Evolutionary conservation across 2,888 invertebrate genomes (phyloP).

Genomic region (Acheta domesticus): DNA sequence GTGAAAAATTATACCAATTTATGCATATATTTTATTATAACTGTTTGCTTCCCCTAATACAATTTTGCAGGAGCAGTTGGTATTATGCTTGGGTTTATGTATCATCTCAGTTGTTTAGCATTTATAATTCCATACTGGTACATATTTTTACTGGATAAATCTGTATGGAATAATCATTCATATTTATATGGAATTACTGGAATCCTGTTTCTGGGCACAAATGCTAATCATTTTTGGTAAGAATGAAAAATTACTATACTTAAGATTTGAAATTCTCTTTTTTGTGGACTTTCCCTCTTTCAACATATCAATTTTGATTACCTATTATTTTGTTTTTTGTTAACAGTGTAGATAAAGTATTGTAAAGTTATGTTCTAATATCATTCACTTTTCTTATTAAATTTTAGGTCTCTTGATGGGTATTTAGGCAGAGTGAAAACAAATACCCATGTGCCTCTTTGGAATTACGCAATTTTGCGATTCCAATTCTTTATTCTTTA

Average conservation of each 20-base stretch:
- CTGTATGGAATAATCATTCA: conserved; percentile 92
- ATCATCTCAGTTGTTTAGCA: conserved; percentile 61
- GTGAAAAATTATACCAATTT: conserved; percentile 4
- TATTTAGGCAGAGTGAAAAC: conserved; percentile 49
- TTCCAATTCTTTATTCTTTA: conserved; percentile 89
- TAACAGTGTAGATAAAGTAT: too few relatives aligned
- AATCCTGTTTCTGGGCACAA: conserved; percentile 64
- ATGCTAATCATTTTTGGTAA: conserved; percentile 77
- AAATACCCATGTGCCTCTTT: conserved; percentile 66
- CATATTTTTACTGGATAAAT: conserved; percentile 80
- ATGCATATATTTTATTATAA: not conserved
- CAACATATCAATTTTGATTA: not conserved
- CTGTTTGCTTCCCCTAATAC: not conserved
- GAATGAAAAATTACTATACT: conserved; percentile 39
- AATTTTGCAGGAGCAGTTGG: conserved; percentile 65
- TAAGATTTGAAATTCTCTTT: not conserved
- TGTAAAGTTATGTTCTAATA: too few relatives aligned
- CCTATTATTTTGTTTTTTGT: not conserved
- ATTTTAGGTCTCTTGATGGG: conserved; percentile 67
- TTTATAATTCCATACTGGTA: conserved; percentile 83
- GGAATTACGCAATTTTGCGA: conserved; percentile 86
- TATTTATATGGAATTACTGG: conserved; percentile 82
- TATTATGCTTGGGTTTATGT: conserved; percentile 75
- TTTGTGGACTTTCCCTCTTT: too few relatives aligned
- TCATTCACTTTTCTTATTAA: too few relatives aligned